Evolutionary conservation across 2,888 invertebrate species (phyloP).

Genomic region (Resseliella maxima): DNA sequence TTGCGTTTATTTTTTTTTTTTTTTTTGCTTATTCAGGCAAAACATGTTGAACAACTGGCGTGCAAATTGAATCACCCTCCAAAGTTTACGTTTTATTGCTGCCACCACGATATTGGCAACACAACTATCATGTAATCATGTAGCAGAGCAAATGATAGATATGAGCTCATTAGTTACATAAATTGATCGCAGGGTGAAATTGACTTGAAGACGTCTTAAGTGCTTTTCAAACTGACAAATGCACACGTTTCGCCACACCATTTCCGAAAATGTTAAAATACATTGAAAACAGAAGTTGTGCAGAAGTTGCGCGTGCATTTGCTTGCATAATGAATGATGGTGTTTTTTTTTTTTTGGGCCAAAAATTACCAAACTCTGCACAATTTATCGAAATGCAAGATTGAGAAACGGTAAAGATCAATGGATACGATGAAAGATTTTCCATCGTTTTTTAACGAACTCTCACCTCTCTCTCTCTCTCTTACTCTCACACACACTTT

Average conservation of each 20-base stretch:
- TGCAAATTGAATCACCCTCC: slow-evolving; percentile 20
- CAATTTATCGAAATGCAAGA: background rate
- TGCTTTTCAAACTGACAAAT: slow-evolving; percentile 54
- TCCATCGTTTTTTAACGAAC: background rate
- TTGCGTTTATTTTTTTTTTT: background rate
- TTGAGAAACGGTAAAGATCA: slow-evolving; percentile 15
- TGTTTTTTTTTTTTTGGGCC: too few species aligned
- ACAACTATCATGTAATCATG: background rate
- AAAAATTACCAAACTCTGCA: background rate
- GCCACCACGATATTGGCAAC: background rate
- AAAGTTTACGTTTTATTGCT: background rate
- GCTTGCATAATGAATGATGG: slow-evolving; percentile 37
- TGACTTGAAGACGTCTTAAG: slow-evolving; percentile 50
- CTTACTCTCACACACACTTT: background rate
- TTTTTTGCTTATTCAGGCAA: background rate
- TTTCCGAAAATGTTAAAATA: background rate
- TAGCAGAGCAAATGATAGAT: slow-evolving; percentile 46
- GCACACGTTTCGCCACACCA: slow-evolving; percentile 12
- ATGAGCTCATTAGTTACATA: slow-evolving; percentile 53
- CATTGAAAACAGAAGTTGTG: slow-evolving; percentile 33
- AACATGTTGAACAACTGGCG: slow-evolving; percentile 23
- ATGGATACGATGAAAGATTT: background rate
- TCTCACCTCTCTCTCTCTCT: background rate
- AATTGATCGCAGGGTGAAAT: slow-evolving; percentile 27
- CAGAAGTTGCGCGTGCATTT: slow-evolving; percentile 27